These are phyloP conservation scores for Teleopsis dalmanni DNA, from an alignment of 1,140 invertebrate species.

Conservation along the genomic window DNA sequence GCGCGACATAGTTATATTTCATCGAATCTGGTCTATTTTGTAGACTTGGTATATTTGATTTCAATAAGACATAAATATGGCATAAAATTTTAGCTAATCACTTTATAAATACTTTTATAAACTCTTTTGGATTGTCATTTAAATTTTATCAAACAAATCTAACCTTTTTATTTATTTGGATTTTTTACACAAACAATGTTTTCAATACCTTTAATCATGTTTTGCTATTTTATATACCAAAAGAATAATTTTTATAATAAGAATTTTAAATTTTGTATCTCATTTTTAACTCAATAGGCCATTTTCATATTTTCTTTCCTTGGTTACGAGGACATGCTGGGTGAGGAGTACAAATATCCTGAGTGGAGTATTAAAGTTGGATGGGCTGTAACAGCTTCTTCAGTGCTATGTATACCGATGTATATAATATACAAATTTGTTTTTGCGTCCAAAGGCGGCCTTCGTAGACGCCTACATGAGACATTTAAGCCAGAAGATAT, in stretches of 20 bases:
- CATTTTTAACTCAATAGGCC: slow-evolving; percentile 49
- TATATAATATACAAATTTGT: slow-evolving; percentile 77
- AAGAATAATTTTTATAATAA: not conserved
- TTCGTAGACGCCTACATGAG: slow-evolving; percentile 23
- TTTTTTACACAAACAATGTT: too few relatives aligned
- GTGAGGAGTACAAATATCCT: slow-evolving; percentile 83
- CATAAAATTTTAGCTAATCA: too few relatives aligned
- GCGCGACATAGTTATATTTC: too few relatives aligned
- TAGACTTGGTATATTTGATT: too few relatives aligned
- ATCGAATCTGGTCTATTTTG: too few relatives aligned
- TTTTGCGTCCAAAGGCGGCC: slow-evolving; percentile 58
- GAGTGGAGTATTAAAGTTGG: slow-evolving; percentile 83
- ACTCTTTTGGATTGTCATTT: too few relatives aligned
- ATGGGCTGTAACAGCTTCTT: slow-evolving; percentile 84
- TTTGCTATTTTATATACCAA: not conserved
- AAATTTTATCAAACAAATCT: too few relatives aligned
- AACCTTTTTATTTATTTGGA: too few relatives aligned
- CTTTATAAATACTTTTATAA: too few relatives aligned
- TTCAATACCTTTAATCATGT: not conserved
- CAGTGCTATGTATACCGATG: slow-evolving; percentile 84
- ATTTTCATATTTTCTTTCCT: slow-evolving; percentile 88
- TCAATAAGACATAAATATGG: too few relatives aligned
- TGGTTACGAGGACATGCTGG: slow-evolving; percentile 79
- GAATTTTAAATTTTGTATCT: not conserved
- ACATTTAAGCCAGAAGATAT: slow-evolving; percentile 31